A percentile compares a stretch with the other conserved stretches of the same genome.
phyloP scores from a whole-genome alignment of 2,888 invertebrate genomes.

The Sthenelais limicola region DNA sequence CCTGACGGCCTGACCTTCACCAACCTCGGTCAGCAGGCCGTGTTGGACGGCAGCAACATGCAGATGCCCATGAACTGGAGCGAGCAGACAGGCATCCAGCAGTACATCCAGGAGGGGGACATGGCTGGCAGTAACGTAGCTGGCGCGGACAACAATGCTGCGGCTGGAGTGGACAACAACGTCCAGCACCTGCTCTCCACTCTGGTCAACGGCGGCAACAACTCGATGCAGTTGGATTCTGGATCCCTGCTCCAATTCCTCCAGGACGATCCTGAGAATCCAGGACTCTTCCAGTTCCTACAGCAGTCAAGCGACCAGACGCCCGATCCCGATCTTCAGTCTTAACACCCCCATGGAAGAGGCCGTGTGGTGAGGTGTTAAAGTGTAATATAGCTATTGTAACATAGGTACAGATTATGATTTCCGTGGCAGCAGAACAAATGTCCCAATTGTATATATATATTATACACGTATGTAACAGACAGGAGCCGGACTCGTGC shows the following conservation, averaged over 20 bases:
- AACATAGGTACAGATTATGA: too few relatives aligned
- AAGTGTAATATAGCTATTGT: too few relatives aligned
- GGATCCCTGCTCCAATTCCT: conserved; percentile 14
- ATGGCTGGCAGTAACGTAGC: background rate
- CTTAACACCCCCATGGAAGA: conserved; percentile 1
- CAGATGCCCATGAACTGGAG: conserved; percentile 3
- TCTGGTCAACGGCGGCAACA: conserved; percentile 4
- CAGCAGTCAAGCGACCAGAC: too few relatives aligned
- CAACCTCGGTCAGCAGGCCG: too few relatives aligned
- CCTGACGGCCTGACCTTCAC: too few relatives aligned
- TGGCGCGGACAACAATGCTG: background rate
- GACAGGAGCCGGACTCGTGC: too few relatives aligned
- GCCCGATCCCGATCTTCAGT: conserved; percentile 12
- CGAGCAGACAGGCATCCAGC: conserved; percentile 4
- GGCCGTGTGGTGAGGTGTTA: too few relatives aligned
- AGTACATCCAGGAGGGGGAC: background rate
- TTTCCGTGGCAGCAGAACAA: too few relatives aligned
- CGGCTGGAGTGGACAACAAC: background rate
- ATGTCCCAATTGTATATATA: too few relatives aligned
- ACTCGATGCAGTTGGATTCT: conserved; percentile 14
- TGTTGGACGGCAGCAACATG: conserved; percentile 8
- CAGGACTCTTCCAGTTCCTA: conserved; percentile 8
- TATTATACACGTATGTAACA: too few relatives aligned
- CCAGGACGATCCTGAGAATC: conserved; percentile 15
- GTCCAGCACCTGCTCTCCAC: conserved; percentile 2